Base-by-base conservation (phyloP, 2,113 vertebrate species). In the Ophiodon elongatus region DNA sequence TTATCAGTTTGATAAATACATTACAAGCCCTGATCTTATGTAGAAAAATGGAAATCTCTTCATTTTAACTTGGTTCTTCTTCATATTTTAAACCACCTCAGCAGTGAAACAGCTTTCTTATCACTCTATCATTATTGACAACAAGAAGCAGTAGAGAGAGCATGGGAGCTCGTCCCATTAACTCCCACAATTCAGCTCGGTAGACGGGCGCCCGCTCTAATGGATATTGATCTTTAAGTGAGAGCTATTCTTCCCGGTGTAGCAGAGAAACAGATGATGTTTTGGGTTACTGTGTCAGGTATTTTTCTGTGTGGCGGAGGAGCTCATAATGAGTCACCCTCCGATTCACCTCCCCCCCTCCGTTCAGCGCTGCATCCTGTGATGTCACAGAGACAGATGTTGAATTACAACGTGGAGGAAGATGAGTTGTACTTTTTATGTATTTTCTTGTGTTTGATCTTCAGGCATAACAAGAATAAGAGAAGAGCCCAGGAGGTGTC, bases 401-500 rank as follows among this genome's bases (percentile, higher is more conserved):
- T 27, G 7, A 37, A 25, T 5, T 17, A 29, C 47, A 43, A 72
- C 3, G n/a, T 9, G 37, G n/a, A 54, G 6, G n/a, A 39, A 76
- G n/a, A 66, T n/a, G 25, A 57, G 43, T 11, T 27, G n/a, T 60
- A 1, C 33, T 72, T 84, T 47, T 75, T 50, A 76, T 79, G n/a
- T 33, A 1, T 59, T 80, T 82, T 25, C 31, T 31, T 70, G 64
- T 74, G 73, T 79, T 85, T 73, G 50, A 82, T 68, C 80, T 83
- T 15, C 82, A 99, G 98, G 92, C 91, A 95, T 8, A 77, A 82
- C 65, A 96, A 92, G 0, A 96, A 98, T 35, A 62, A 76, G 2
- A 80, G 93, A 21, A 96, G 96, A 89, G 96, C 95, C 4, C 93
- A 95, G 62, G 97, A 98, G 69, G 96, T 94, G 3, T 92, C 93